Conservation (phyloP, 2,113 vertebrate genomes). For the Melanocharis versteri region DNA sequence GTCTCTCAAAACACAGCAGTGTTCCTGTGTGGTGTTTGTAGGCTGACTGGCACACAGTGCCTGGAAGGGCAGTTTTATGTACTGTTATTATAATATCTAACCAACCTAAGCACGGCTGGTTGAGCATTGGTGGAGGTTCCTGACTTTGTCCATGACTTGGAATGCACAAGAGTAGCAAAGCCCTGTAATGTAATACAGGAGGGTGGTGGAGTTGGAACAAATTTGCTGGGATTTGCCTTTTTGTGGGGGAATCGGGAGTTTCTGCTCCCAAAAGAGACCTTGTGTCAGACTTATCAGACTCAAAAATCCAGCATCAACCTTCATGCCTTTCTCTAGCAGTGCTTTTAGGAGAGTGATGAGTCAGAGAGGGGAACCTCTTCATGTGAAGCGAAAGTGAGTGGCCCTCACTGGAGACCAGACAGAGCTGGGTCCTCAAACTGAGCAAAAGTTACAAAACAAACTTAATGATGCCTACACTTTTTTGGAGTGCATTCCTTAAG, state of each 20-base stretch:
- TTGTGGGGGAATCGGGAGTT: fast-evolving
- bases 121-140: neutral
- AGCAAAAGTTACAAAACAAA: neutral
- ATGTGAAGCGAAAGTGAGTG: fast-evolving
- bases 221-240: neutral
- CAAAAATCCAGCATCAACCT: neutral
- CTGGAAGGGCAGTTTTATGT: neutral
- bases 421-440: neutral
- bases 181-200: fast-evolving
- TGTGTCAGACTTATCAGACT: fast-evolving
- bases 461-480: fast-evolving
- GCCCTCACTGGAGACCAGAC: neutral
- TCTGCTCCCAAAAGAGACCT: neutral
- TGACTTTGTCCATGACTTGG: neutral
- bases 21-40: neutral
- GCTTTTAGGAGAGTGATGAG: neutral
- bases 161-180: neutral
- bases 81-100: neutral
- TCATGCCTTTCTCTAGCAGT: neutral
- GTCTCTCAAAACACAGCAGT: neutral
- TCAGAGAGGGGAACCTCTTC: neutral
- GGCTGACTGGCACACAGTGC: neutral
- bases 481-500: neutral
- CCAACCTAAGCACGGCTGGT: neutral
- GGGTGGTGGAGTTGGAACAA: neutral